Conservation (phyloP, 2,888 invertebrate species). For the Lasioglossum villosulum region DNA sequence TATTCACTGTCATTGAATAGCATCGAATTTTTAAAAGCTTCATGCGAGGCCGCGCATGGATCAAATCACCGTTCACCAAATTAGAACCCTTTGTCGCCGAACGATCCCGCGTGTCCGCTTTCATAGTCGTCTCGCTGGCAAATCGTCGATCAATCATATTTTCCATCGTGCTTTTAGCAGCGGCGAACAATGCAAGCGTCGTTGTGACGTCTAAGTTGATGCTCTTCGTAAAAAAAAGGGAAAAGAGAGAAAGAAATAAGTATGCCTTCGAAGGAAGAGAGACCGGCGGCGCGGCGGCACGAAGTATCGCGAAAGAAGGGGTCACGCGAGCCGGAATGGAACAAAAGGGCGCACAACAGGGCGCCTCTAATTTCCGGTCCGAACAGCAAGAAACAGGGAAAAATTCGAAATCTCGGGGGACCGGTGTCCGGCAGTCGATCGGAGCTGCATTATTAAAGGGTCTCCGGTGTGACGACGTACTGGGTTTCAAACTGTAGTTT, state of each 20-base stretch:
- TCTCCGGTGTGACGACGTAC: conserved; percentile 56
- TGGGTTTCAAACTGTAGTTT: conserved; percentile 76
- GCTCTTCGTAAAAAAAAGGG: not conserved
- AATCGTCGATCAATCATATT: conserved; percentile 28
- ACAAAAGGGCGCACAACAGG: conserved; percentile 45
- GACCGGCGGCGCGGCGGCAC: not conserved
- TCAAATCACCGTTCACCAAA: conserved; percentile 1
- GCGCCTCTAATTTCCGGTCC: conserved; percentile 49
- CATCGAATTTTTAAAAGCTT: not conserved
- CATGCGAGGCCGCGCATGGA: not conserved
- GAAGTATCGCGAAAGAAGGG: conserved; percentile 11
- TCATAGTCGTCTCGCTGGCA: not conserved
- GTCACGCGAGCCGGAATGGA: conserved; percentile 48
- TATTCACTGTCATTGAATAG: not conserved
- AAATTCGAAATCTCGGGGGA: conserved; percentile 46
- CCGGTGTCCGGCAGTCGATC: conserved; percentile 26
- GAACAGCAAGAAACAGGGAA: conserved; percentile 34
- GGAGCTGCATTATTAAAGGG: conserved; percentile 64
- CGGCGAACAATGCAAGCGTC: conserved; percentile 10
- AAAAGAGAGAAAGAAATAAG: not conserved
- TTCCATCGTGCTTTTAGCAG: conserved; percentile 4
- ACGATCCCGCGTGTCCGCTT: not conserved
- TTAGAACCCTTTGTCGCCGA: not conserved
- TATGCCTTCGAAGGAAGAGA: conserved; percentile 11
- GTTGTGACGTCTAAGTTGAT: not conserved